Conservation (phyloP, 2,113 vertebrate species). For the Amphilophus citrinellus region DNA sequence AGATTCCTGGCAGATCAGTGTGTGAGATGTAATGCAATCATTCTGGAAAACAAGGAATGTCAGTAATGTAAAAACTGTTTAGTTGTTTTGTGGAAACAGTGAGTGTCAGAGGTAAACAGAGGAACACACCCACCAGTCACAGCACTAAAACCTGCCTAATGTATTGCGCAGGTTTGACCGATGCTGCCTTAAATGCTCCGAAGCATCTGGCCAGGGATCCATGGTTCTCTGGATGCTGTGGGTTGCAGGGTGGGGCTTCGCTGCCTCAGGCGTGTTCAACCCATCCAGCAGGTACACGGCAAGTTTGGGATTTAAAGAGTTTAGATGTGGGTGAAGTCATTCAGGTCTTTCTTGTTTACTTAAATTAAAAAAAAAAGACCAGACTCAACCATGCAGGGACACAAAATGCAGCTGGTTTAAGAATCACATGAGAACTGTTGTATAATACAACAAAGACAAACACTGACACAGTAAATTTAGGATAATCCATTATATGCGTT, state of each 20-base stretch:
- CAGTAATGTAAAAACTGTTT: not conserved
- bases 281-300: not conserved
- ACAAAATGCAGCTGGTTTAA: rapidly evolving
- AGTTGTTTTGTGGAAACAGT: not conserved
- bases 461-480: not conserved
- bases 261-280: rapidly evolving
- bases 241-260: not conserved
- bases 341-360: not conserved
- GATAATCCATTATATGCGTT: not conserved
- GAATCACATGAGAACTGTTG: not conserved
- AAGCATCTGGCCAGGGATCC: not conserved
- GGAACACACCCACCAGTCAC: not conserved
- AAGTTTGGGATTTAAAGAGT: not conserved
- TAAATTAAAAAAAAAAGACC: not conserved
- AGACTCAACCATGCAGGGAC: rapidly evolving
- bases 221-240: not conserved
- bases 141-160: rapidly evolving
- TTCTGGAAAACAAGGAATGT: not conserved
- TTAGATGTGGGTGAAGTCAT: not conserved
- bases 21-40: not conserved
- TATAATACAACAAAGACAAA: not conserved
- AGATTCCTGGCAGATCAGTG: not conserved
- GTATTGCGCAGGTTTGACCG: not conserved
- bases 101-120: not conserved
- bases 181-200: not conserved